Evolutionary conservation across 2,888 invertebrate genomes (phyloP).

Genomic region (Drosophila hawaiiensis): DNA sequence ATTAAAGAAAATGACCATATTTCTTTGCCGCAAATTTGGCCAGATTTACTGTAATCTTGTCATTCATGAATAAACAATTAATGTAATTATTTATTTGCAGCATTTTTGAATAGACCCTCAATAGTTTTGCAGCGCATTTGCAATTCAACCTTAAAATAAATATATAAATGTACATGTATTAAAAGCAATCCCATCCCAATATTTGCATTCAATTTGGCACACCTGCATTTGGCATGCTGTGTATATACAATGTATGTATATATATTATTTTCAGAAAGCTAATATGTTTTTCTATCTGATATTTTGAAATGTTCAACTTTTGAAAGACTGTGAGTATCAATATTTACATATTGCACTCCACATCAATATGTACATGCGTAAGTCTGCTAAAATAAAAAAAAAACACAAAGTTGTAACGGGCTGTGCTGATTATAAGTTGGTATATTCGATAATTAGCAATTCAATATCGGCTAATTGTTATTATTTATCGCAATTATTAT

Average conservation of each 20-base stretch:
- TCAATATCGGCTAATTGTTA: conserved; percentile 19
- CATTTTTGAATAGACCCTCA: not conserved
- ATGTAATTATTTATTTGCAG: not conserved
- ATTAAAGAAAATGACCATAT: not conserved
- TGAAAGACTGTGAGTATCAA: not conserved
- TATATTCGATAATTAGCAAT: conserved; percentile 26
- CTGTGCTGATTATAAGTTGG: not conserved
- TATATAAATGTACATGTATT: not conserved
- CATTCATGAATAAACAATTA: not conserved
- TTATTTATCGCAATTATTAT: conserved; percentile 10
- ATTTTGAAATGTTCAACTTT: not conserved
- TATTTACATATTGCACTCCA: not conserved
- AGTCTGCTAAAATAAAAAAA: not conserved
- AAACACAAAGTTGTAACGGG: not conserved
- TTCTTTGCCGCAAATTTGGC: not conserved
- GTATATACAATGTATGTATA: not conserved
- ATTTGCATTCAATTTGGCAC: not conserved
- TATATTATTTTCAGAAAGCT: not conserved
- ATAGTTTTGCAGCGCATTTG: not conserved
- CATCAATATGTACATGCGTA: not conserved
- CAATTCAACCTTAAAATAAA: not conserved
- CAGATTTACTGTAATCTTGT: not conserved
- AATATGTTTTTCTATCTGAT: not conserved
- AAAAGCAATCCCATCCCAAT: not conserved
- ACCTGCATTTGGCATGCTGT: not conserved